Evolutionary conservation across 2,888 invertebrate species (phyloP), one percentile per base, ranked within the genome.

Genomic region (Acleris laterana): DNA sequence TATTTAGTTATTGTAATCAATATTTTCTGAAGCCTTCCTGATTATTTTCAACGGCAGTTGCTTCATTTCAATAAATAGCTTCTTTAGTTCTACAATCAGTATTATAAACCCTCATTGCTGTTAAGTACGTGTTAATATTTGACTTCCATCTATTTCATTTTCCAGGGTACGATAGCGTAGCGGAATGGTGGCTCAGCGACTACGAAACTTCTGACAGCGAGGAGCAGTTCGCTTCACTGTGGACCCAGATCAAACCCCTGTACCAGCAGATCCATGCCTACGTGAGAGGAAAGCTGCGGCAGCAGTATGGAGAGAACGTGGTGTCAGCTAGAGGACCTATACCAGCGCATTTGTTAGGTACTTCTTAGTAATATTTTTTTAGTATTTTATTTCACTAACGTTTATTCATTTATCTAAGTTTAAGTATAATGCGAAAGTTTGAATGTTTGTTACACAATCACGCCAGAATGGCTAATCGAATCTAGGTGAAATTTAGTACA

Each of bases 261-360:
- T 98, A 98, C 77, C 86, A 95, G 57, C 96, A 97, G 81, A 91
- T 98, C 13, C 98, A 98, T 80, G 97, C 96, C 0, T 98, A 97
- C 78, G 96, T 97, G 0, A 93, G 97, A 62, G 89, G 94, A 67
- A 94, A 95, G 55, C 87, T 98, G 44, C 90, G 94, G 16, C 84
- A 94, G 65, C 92, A 94, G 68, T 97, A 97, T 78, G 97, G 97
- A 0, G 94, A 95, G 11, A 80, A 91, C 0, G 88, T 95, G 0
- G 94, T 95, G 0, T 86, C 95, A 0, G 94, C 94, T 42, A 94
- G 89, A 62, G 96, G 96, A 63, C 96, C 96, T 0, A 95, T 97
- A 69, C 97, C 97, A 0, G 96, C 96, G 62, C 97, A 97, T 93
- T 88, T 97, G 44, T 78, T 96, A 59, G 96, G 96, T 93, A n/a